Conservation (phyloP, 2,113 vertebrate species). For the Alouatta palliata region DNA sequence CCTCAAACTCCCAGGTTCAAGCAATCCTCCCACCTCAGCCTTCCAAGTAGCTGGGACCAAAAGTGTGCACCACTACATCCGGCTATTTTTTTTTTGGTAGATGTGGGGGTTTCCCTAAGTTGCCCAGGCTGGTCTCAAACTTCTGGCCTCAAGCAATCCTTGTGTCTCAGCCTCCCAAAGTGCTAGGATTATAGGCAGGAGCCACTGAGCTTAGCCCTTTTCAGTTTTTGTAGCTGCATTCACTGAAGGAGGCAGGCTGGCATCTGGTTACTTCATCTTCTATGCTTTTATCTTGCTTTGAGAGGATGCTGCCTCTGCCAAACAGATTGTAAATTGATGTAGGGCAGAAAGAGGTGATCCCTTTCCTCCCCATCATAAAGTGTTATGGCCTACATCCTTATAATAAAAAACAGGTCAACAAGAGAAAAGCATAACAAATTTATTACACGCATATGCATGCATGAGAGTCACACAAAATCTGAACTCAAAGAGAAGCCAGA, state of each 20-base stretch:
- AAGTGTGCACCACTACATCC: too few species aligned
- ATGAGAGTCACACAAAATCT: background rate
- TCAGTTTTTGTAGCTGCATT: background rate
- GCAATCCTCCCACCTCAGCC: too few species aligned
- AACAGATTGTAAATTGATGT: background rate
- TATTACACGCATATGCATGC: background rate
- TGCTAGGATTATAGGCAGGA: too few species aligned
- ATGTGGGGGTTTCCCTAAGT: too few species aligned
- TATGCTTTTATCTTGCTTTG: background rate
- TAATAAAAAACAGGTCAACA: background rate
- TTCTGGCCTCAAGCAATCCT: too few species aligned
- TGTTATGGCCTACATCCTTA: background rate
- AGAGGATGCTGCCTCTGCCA: background rate
- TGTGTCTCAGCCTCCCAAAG: too few species aligned
- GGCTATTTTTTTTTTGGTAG: too few species aligned
- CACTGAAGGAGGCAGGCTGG: background rate
- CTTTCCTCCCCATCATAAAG: background rate
- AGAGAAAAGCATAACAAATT: background rate
- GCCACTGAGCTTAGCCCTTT: background rate
- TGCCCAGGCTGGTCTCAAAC: too few species aligned
- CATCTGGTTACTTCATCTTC: background rate
- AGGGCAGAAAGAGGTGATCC: background rate
- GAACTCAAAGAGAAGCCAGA: background rate
- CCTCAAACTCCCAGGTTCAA: too few species aligned
- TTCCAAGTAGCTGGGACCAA: too few species aligned